Evolutionary conservation across 2,888 invertebrate species (phyloP).

Genomic region (Icerya purchasi): DNA sequence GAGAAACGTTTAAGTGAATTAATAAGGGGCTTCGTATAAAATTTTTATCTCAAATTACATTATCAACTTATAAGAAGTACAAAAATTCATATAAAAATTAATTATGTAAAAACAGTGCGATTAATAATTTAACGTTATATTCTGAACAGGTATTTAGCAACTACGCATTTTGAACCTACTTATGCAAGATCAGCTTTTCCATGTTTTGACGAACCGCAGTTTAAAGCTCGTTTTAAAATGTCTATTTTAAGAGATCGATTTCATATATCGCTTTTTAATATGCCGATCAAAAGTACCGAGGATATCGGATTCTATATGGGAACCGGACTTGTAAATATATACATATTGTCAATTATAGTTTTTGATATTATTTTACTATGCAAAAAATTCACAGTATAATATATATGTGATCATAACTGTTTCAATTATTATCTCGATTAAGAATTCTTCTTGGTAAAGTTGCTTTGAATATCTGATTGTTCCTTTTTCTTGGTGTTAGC

Average conservation of each 20-base stretch:
- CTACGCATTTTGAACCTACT: constrained; percentile 62
- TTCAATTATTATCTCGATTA: too few species aligned
- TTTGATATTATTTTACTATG: too few species aligned
- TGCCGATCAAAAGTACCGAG: constrained; percentile 54
- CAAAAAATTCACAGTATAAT: too few species aligned
- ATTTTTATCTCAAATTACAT: not conserved
- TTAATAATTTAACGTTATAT: not conserved
- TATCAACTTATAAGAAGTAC: not conserved
- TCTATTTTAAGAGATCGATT: constrained; percentile 59
- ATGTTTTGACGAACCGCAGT: constrained; percentile 64
- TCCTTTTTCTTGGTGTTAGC: too few species aligned
- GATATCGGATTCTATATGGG: constrained; percentile 60
- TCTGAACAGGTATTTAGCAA: constrained; percentile 41
- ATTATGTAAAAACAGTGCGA: not conserved
- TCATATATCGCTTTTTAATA: constrained; percentile 59
- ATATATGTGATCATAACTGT: too few species aligned
- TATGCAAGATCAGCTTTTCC: constrained; percentile 63
- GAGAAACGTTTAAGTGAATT: too few species aligned
- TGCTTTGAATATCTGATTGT: too few species aligned
- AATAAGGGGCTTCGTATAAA: too few species aligned
- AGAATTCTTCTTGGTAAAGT: too few species aligned
- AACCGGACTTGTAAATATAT: constrained; percentile 41
- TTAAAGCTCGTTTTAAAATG: constrained; percentile 58
- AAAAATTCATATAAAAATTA: not conserved
- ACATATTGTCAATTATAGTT: too few species aligned